Conservation (phyloP, 2,113 vertebrate species). For the Aphelocoma coerulescens region DNA sequence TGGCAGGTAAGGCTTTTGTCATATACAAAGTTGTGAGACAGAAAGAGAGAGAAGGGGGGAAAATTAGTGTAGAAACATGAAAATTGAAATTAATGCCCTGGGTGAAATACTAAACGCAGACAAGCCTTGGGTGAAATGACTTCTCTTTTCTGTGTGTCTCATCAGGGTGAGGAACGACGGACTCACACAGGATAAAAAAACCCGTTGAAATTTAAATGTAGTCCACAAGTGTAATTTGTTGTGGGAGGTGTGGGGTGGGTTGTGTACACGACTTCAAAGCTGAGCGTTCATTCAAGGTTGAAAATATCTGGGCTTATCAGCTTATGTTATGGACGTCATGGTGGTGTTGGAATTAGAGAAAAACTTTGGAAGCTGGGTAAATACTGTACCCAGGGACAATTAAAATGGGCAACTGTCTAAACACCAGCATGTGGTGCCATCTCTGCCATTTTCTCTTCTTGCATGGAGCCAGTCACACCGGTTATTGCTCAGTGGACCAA, state of each 20-base stretch:
- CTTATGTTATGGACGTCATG: rapidly evolving
- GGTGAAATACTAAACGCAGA: conserved; percentile 58
- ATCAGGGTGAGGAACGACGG: not conserved
- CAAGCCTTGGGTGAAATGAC: conserved; percentile 36
- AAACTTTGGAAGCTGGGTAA: not conserved
- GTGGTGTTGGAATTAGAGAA: not conserved
- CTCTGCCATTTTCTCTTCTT: not conserved
- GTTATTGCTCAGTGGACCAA: not conserved
- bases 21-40: conserved; percentile 28
- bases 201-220: not conserved
- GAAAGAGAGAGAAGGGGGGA: not conserved
- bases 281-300: not conserved
- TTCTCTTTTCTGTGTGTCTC: not conserved
- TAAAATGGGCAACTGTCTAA: not conserved
- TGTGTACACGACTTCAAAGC: not conserved
- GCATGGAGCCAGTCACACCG: not conserved
- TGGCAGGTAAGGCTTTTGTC: conserved; percentile 71
- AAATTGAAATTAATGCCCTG: conserved; percentile 71
- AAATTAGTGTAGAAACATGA: conserved; percentile 49
- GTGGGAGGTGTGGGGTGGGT: rapidly evolving
- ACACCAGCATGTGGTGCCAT: not conserved
- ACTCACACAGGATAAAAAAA: not conserved
- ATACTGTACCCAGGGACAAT: not conserved
- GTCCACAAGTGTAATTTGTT: not conserved
- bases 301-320: not conserved